Percentiles rank a stretch among this genome's conserved stretches.
Conservation (phyloP, 2,888 invertebrate species). For the Lasioglossum zephyrum region DNA sequence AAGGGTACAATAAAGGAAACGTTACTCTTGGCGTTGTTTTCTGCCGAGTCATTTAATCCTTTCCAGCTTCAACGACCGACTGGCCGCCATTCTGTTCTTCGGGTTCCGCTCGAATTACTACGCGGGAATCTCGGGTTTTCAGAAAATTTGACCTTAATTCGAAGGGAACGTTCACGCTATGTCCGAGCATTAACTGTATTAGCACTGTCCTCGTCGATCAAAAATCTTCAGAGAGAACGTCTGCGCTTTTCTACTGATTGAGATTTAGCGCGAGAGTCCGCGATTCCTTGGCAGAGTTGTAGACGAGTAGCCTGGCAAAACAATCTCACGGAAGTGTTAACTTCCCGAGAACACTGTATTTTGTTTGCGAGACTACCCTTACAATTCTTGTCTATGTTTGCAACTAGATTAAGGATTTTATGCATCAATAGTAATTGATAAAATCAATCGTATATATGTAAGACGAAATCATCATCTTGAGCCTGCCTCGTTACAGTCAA, state of each 20-base stretch:
- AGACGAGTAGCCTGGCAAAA: not conserved
- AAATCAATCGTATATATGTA: too few species aligned
- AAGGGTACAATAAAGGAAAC: constrained; percentile 31
- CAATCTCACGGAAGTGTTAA: too few species aligned
- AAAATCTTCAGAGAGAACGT: not conserved
- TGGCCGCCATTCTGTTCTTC: not conserved
- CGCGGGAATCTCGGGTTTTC: not conserved
- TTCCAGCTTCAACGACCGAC: not conserved
- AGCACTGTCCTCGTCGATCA: constrained; percentile 1
- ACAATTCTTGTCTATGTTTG: too few species aligned
- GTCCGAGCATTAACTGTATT: not conserved
- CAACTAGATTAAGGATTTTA: too few species aligned
- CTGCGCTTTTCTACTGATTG: not conserved
- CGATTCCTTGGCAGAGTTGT: not conserved
- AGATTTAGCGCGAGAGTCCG: not conserved
- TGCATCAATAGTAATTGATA: too few species aligned
- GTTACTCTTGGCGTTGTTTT: constrained; percentile 37
- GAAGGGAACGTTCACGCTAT: not conserved
- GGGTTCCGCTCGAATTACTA: not conserved
- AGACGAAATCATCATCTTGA: too few species aligned
- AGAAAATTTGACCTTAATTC: constrained; percentile 3
- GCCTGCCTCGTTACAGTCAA: too few species aligned
- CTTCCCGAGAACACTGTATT: too few species aligned
- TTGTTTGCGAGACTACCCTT: too few species aligned
- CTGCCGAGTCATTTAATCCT: constrained; percentile 30